Conservation (phyloP, 92 coral and sea anemone species). For the Isaurus tuberculatus region DNA sequence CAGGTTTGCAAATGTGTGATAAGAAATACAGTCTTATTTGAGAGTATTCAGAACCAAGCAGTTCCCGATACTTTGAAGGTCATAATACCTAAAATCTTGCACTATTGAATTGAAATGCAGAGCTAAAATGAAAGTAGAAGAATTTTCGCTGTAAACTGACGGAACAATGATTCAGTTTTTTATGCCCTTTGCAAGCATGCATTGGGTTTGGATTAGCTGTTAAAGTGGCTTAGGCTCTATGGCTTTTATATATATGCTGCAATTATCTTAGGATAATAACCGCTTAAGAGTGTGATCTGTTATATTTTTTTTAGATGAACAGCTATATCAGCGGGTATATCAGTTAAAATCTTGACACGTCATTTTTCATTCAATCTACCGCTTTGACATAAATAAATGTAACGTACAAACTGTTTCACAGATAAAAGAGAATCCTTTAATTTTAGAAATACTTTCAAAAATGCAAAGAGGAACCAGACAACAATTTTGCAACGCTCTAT, state of each 20-base stretch:
- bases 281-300: constrained; percentile 2
- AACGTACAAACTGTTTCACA: constrained; percentile 4
- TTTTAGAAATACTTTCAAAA: background rate
- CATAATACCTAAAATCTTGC: too few relatives aligned
- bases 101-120: too few relatives aligned
- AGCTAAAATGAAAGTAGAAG: too few relatives aligned
- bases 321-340: constrained; percentile 1
- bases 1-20: too few relatives aligned
- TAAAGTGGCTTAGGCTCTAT: background rate
- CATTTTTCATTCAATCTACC: constrained; percentile 46
- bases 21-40: too few relatives aligned
- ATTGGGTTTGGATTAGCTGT: background rate
- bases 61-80: too few relatives aligned
- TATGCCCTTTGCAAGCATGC: background rate
- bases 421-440: background rate
- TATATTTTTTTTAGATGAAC: background rate
- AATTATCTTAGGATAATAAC: constrained; percentile 21
- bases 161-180: background rate
- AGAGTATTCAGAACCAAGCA: too few relatives aligned
- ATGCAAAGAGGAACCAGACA: background rate
- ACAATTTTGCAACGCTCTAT: background rate
- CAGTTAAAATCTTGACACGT: constrained; percentile 22
- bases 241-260: background rate
- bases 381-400: constrained; percentile 18
- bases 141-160: too few relatives aligned